phyloP scores from a whole-genome alignment of 2,113 vertebrate species.

The Ptyas mucosa region DNA sequence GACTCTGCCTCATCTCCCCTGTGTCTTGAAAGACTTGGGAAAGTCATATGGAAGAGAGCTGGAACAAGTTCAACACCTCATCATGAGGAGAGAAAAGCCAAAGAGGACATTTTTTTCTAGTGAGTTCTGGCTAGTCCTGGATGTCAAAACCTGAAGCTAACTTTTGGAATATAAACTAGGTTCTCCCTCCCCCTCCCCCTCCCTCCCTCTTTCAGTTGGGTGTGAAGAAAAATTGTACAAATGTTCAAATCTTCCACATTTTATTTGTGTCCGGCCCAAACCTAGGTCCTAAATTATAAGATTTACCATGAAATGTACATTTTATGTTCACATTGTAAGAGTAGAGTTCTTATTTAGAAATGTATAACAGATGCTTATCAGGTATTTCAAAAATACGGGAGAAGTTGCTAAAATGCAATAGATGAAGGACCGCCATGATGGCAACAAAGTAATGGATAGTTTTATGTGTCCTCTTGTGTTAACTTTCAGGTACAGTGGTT shows the following conservation, averaged over 20 bases:
- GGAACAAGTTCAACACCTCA: conserved; percentile 62
- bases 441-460: background rate
- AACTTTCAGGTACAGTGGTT: background rate
- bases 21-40: conserved; percentile 45
- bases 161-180: conserved; percentile 71
- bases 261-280: background rate
- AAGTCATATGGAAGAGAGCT: conserved; percentile 55
- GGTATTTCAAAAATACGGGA: background rate
- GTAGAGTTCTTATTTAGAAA: background rate
- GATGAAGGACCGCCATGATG: background rate
- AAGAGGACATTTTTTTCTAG: conserved; percentile 31
- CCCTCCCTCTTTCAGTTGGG: background rate
- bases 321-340: background rate
- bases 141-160: conserved; percentile 53
- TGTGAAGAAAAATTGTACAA: background rate
- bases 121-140: conserved; percentile 20
- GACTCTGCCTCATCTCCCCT: conserved; percentile 33
- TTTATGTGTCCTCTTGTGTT: background rate
- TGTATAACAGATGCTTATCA: background rate
- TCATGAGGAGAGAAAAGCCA: conserved; percentile 54
- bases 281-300: background rate
- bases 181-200: background rate
- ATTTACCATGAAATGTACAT: background rate
- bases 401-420: background rate
- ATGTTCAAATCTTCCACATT: background rate